Evolutionary conservation across 2,113 vertebrate genomes (phyloP), one percentile per base, ranked within the genome.

Genomic region (Perca fluviatilis): DNA sequence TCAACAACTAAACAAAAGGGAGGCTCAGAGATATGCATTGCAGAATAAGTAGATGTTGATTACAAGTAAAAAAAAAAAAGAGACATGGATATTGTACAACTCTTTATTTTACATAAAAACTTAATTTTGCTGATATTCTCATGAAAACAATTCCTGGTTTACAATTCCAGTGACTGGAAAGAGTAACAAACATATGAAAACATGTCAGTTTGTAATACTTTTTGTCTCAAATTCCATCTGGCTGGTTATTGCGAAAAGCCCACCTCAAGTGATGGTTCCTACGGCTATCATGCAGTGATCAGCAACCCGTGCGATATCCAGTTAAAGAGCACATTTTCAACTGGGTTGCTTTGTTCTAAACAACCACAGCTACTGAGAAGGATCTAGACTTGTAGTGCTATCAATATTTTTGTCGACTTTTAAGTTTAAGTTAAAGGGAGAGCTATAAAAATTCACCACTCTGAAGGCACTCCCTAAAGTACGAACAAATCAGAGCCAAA

Each of bases 91-190:
- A 95, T 93, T 93, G 81, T 96, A 96, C 90, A 94, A 95, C 93
- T 90, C 89, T 97, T 98, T 98, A 97, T 98, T 98, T 94, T 91
- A 95, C 94, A 95, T 95, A 95, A 96, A 97, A 97, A 95, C 83
- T 93, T 93, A 89, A 81, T 84, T 88, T 91, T 94, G 90, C 91
- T 85, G 88, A 85, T 82, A 92, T 90, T 93, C 65, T 88, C 81
- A 91, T 87, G 80, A 91, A 90, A 92, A 88, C 78, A 86, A 81
- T 81, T 86, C 72, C 90, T 86, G 58, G 75, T 89, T 85, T 77
- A 83, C 89, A 83, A 86, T 54, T 91, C 88, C 95, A 94, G 87
- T 92, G 77, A 85, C 75, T 89, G 87, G 83, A 93, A 90, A 83
- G 81, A 86, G 77, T 93, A 93, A 91, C 88, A 90, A 93, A 82